phyloP scores from a whole-genome alignment of 2,113 vertebrate species.

The Lophius piscatorius region DNA sequence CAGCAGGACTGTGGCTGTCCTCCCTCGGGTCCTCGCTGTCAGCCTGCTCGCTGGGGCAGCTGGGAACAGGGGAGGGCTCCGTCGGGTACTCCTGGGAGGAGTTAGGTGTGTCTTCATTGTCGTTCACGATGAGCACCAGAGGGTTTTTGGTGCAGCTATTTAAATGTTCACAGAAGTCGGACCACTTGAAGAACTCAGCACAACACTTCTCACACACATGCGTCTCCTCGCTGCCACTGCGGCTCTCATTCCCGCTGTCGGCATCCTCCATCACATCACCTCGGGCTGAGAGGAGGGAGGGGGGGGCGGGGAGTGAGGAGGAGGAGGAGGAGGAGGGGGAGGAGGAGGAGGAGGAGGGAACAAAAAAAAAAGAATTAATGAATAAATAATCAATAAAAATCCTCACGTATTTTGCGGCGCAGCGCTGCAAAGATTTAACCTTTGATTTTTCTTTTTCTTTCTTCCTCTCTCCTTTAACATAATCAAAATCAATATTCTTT shows the following conservation, averaged over 20 bases:
- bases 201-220: conserved; percentile 95
- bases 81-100: conserved; percentile 83
- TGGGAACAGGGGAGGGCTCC: conserved; percentile 86
- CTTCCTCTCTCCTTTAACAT: conserved; percentile 84
- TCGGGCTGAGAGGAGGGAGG: conserved; percentile 73
- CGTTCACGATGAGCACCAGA: conserved; percentile 92
- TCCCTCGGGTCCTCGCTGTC: conserved; percentile 91
- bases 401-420: conserved; percentile 84
- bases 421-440: conserved; percentile 83
- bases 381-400: conserved; percentile 85
- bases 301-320: conserved; percentile 31
- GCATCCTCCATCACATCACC: conserved; percentile 91
- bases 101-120: conserved; percentile 89
- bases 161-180: conserved; percentile 95
- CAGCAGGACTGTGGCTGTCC: conserved; percentile 76
- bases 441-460: conserved; percentile 65
- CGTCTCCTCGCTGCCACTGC: conserved; percentile 94
- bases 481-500: conserved; percentile 92
- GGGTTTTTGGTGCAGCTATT: conserved; percentile 93
- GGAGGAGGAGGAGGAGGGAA: conserved; percentile 31
- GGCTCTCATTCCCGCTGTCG: conserved; percentile 93
- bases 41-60: conserved; percentile 88
- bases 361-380: conserved; percentile 73
- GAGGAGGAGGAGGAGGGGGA: conserved; percentile 13
- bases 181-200: conserved; percentile 98